These are phyloP conservation scores for Clarias platycephalus DNA, from an alignment of 2,797 vertebrate genomes.

Conservation along the genomic window DNA sequence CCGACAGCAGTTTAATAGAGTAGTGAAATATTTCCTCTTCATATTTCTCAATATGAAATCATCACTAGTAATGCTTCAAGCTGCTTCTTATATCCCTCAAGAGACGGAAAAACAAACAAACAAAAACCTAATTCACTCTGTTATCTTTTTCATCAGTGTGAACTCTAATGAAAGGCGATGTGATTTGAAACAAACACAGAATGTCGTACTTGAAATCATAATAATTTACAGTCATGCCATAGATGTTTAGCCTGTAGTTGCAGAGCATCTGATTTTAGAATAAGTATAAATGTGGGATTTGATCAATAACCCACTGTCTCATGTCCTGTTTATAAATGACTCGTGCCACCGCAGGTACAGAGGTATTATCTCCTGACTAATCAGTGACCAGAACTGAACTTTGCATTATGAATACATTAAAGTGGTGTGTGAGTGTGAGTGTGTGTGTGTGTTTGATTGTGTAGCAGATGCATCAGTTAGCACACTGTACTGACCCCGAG, in stretches of 20 bases:
- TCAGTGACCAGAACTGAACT: background rate
- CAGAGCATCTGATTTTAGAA: background rate
- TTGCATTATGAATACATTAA: background rate
- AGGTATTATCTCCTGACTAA: background rate
- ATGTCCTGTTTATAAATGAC: background rate
- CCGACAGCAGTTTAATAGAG: background rate
- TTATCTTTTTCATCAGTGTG: background rate
- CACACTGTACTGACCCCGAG: conserved; percentile 33
- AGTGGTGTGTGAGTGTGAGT: background rate
- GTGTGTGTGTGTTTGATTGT: background rate
- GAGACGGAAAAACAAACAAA: background rate
- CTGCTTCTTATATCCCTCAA: background rate
- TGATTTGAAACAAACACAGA: background rate
- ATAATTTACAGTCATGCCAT: background rate
- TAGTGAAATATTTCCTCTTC: background rate
- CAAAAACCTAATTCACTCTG: background rate
- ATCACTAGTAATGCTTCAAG: background rate
- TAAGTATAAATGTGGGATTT: background rate
- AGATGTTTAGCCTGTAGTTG: background rate
- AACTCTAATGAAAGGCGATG: too few species aligned
- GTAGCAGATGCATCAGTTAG: background rate
- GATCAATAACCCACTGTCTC: background rate
- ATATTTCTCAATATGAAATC: conserved; percentile 1
- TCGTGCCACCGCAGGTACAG: background rate
- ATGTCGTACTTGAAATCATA: background rate